A percentile compares a stretch with the other conserved stretches of the same genome.
Evolutionary conservation across 1,140 invertebrate species (phyloP).

Genomic region (Helicoverpa armigera): DNA sequence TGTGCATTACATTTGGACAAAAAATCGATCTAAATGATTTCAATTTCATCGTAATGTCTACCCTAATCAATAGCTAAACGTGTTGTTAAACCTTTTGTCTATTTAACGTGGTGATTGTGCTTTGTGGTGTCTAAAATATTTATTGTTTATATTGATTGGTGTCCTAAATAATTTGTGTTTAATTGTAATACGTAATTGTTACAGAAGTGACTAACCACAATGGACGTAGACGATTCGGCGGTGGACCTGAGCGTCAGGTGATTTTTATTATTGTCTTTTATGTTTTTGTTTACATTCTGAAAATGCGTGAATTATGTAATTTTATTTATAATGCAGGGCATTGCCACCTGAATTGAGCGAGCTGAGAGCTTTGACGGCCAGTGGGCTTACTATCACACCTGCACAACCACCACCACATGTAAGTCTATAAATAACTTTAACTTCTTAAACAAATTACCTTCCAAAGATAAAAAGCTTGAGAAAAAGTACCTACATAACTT

Average conservation of each 20-base stretch:
- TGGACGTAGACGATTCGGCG: constrained; percentile 90
- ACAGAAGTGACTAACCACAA: constrained; percentile 71
- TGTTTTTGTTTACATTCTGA: constrained; percentile 50
- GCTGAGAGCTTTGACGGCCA: constrained; percentile 82
- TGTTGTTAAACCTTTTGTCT: neutral
- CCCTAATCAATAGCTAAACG: constrained; percentile 31
- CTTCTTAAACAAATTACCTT: neutral
- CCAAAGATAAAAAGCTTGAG: too few species aligned
- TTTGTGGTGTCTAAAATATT: constrained; percentile 15
- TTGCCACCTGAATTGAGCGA: constrained; percentile 85
- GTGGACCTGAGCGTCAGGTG: constrained; percentile 93
- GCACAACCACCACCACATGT: constrained; percentile 85
- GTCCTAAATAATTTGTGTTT: constrained; percentile 58
- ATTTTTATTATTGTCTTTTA: constrained; percentile 53
- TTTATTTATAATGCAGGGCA: constrained; percentile 70
- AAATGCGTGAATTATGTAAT: constrained; percentile 49
- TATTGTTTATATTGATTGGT: constrained; percentile 66
- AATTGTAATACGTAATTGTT: constrained; percentile 67
- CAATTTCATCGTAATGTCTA: constrained; percentile 44
- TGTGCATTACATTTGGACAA: constrained; percentile 53
- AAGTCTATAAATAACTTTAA: constrained; percentile 56
- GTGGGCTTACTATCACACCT: constrained; percentile 86
- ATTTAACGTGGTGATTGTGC: constrained; percentile 18
- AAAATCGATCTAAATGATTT: constrained; percentile 50
- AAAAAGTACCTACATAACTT: neutral